Base-by-base conservation (phyloP, 2,888 invertebrate genomes). In the Metallyticus violacea region DNA sequence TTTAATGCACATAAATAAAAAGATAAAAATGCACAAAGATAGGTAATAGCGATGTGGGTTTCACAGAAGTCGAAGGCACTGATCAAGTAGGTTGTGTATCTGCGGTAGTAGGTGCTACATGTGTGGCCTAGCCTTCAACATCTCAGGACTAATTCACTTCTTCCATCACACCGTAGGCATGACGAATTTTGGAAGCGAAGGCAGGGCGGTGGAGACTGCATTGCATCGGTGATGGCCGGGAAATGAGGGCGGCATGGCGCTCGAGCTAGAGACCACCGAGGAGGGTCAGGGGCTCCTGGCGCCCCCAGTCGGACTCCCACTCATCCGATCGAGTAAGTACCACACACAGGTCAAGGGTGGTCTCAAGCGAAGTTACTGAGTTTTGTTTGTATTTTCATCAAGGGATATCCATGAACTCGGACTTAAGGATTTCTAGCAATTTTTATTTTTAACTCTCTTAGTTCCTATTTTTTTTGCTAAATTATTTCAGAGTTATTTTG, bases 231-330 rank as follows among this genome's bases (percentile, higher is more conserved):
- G 40, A 62, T 62, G 40, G 9, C 79, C 77, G 79, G 40, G n/a
- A 25, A 77, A 62, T 78, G 86, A 86, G 30, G 62, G 62, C 40
- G 83, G 77, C 28, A 40, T 62, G 79, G 79, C 83, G 40, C 62
- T 83, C 40, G 86, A 82, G 83, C 85, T 85, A 76, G 87, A 87
- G 40, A 26, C 79, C 79, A 88, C n/a, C 26, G 86, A 88, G 80
- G 86, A 88, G 79, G 85, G 85, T 2, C 88, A 86, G 77, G 86
- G 86, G 7, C 88, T 88, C 79, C 83, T 88, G 40, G 85, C 86
- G 4, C 88, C 87, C 27, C 82, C 86, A 1, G 4, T 77, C 6
- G 80, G 85, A 15, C 77, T 85, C 25, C 77, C 86, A 27, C 79
- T 86, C 78, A 85, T 81, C 81, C 82, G 85, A 26, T 62, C 85